A percentile compares a stretch with the other conserved stretches of the same genome.
Conservation (phyloP, 2,888 invertebrate species). For the Agrochola lychnidis region DNA sequence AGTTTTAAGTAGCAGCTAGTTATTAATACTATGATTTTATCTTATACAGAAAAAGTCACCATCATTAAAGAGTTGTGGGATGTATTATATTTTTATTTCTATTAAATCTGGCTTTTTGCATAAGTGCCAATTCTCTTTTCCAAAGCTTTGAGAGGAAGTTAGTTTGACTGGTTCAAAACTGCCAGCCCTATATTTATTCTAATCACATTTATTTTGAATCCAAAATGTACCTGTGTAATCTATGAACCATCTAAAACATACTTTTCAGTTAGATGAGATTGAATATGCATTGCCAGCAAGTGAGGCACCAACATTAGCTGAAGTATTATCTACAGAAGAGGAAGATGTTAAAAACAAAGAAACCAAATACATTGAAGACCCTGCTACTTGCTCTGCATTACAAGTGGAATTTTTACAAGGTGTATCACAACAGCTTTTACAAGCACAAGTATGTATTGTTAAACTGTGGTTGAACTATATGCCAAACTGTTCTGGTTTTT, state of each 20-base stretch:
- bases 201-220: background rate
- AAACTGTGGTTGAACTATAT: background rate
- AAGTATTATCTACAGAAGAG: conserved; percentile 81
- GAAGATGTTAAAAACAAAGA: conserved; percentile 70
- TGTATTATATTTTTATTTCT: background rate
- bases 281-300: conserved; percentile 87
- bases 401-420: conserved; percentile 94
- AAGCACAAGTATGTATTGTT: conserved; percentile 93
- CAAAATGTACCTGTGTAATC: background rate
- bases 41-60: background rate
- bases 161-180: background rate
- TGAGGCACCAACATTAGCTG: conserved; percentile 86
- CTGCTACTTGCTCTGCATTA: conserved; percentile 83
- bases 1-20: too few species aligned
- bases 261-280: conserved; percentile 85
- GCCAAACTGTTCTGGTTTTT: background rate
- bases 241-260: conserved; percentile 13
- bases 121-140: background rate
- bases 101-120: background rate
- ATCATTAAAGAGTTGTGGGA: background rate
- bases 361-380: conserved; percentile 74
- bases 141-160: background rate
- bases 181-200: background rate
- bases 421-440: conserved; percentile 96
- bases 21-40: background rate